A percentile compares a stretch with the other conserved stretches of the same genome.
Evolutionary conservation across 2,113 vertebrate genomes (phyloP).

Genomic region (Microcebus ravelobensis): DNA sequence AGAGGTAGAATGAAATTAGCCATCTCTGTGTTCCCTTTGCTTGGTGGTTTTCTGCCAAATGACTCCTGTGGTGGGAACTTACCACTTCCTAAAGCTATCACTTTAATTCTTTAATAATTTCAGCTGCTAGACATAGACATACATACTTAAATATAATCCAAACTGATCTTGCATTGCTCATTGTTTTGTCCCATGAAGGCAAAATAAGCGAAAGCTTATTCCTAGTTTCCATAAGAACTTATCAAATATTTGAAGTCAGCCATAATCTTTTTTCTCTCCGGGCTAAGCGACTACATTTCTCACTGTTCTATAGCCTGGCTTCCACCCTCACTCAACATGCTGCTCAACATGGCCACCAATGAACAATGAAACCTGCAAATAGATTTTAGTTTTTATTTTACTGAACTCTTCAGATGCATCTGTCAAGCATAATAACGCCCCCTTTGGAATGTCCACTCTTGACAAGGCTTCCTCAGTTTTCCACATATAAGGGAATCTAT

Average conservation of each 20-base stretch:
- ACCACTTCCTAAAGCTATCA: background rate
- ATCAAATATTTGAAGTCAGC: background rate
- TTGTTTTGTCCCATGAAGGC: background rate
- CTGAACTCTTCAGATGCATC: background rate
- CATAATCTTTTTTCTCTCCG: background rate
- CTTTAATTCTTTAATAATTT: background rate
- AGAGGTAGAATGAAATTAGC: background rate
- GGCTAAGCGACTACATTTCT: background rate
- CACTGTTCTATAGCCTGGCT: background rate
- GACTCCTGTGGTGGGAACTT: background rate
- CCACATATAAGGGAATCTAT: rapidly evolving
- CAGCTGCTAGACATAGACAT: background rate
- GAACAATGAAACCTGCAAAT: background rate
- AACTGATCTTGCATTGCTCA: background rate
- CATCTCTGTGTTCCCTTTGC: background rate
- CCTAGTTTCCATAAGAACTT: background rate
- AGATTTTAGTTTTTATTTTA: background rate
- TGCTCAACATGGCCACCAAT: rapidly evolving
- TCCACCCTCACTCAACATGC: background rate
- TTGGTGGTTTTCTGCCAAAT: background rate
- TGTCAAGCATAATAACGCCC: background rate
- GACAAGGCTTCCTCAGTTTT: background rate
- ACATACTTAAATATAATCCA: background rate
- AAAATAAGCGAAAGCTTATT: background rate
- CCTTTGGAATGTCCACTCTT: background rate